phyloP scores from a whole-genome alignment of 2,888 invertebrate species.

The Actias luna region DNA sequence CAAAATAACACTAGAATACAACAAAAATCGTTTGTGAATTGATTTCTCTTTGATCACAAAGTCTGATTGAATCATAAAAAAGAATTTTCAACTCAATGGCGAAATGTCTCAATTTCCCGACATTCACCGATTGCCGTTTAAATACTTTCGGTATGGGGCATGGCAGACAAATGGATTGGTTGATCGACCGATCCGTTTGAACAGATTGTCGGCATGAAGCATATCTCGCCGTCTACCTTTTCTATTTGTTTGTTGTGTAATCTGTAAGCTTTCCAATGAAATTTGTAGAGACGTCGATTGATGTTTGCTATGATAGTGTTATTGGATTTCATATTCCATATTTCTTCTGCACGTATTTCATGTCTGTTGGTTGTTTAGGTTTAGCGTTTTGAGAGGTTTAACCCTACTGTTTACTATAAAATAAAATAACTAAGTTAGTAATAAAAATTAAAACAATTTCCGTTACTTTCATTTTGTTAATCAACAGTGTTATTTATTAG shows the following conservation, averaged over 20 bases:
- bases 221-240: constrained; percentile 31
- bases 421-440: too few relatives aligned
- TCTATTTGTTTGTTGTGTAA: constrained; percentile 48
- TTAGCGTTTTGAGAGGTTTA: neutral
- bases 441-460: too few relatives aligned
- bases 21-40: neutral
- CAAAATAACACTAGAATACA: neutral
- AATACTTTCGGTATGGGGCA: constrained; percentile 37
- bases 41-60: neutral
- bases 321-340: constrained; percentile 1
- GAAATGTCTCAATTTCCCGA: constrained; percentile 29
- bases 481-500: too few relatives aligned
- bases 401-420: neutral
- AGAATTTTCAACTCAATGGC: neutral
- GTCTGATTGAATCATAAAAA: constrained; percentile 4
- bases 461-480: too few relatives aligned
- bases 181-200: constrained; percentile 28
- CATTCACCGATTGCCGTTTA: constrained; percentile 37
- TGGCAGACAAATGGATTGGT: constrained; percentile 23
- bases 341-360: neutral
- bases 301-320: constrained; percentile 1
- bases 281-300: neutral
- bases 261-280: constrained; percentile 24
- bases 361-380: neutral
- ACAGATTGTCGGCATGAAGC: constrained; percentile 30